Conservation (phyloP, 2,113 vertebrate species). For the Notechis scutatus region DNA sequence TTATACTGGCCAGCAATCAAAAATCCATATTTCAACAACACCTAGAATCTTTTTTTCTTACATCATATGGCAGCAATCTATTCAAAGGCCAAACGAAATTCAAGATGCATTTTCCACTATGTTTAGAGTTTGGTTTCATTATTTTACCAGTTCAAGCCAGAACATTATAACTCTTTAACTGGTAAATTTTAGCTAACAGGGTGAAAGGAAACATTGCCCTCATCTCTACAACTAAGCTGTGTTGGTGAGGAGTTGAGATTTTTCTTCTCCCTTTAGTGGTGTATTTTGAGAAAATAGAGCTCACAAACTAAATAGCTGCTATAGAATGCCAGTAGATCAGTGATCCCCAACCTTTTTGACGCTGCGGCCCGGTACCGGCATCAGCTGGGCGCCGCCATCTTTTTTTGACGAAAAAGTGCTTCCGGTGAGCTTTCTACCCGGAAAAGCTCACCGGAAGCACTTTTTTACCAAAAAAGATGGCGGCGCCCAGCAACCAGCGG, state of each 20-base stretch:
- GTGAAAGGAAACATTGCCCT: slow-evolving; percentile 54
- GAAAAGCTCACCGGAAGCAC: too few species aligned
- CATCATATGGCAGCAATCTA: slow-evolving; percentile 57
- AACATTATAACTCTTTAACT: slow-evolving; percentile 62
- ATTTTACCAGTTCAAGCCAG: slow-evolving; percentile 40
- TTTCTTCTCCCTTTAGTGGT: slow-evolving; percentile 33
- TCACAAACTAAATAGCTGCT: slow-evolving; percentile 40
- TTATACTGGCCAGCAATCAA: slow-evolving; percentile 65
- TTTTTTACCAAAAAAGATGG: too few species aligned
- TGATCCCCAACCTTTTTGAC: too few species aligned
- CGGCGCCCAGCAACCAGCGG: too few species aligned
- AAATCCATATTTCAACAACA: slow-evolving; percentile 61
- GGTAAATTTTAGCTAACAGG: slow-evolving; percentile 52
- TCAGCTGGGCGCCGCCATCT: too few species aligned
- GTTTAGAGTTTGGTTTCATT: slow-evolving; percentile 55
- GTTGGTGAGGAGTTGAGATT: not conserved
- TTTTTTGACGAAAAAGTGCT: too few species aligned
- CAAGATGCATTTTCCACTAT: slow-evolving; percentile 35
- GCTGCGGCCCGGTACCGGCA: too few species aligned
- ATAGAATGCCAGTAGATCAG: slow-evolving; percentile 56
- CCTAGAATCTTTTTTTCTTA: slow-evolving; percentile 44
- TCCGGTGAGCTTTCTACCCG: too few species aligned
- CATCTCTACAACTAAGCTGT: slow-evolving; percentile 24
- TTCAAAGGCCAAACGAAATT: slow-evolving; percentile 51
- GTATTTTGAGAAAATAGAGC: slow-evolving; percentile 55